phyloP scores from a whole-genome alignment of 1,140 invertebrate genomes.

The Drosophila elegans region DNA sequence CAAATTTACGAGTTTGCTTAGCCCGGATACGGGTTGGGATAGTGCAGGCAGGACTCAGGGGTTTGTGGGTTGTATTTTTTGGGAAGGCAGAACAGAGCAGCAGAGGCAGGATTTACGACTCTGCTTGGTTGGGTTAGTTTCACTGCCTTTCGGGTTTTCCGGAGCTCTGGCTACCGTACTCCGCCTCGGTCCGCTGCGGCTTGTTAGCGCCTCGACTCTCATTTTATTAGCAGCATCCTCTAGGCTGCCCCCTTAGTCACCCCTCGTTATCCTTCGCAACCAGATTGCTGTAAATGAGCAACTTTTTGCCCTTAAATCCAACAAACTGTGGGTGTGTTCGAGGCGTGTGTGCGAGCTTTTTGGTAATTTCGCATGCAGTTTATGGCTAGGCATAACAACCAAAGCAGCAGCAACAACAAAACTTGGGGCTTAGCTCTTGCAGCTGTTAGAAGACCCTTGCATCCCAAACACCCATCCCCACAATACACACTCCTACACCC shows the following conservation, averaged over 20 bases:
- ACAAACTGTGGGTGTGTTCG: conserved; percentile 13
- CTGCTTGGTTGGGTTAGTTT: conserved; percentile 55
- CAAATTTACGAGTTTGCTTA: conserved; percentile 78
- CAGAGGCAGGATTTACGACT: conserved; percentile 67
- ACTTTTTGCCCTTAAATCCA: conserved; percentile 56
- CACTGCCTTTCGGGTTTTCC: conserved; percentile 33
- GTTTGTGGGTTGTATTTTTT: conserved; percentile 24
- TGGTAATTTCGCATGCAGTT: conserved; percentile 79
- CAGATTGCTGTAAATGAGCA: conserved; percentile 68
- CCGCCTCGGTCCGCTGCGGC: conserved; percentile 35
- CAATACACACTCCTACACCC: neutral
- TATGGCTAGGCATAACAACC: conserved; percentile 67
- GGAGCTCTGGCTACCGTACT: conserved; percentile 5
- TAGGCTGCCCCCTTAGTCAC: neutral
- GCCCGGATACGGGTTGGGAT: conserved; percentile 36
- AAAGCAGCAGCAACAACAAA: conserved; percentile 33
- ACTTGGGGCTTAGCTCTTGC: conserved; percentile 36
- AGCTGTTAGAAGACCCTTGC: conserved; percentile 56
- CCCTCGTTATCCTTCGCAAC: conserved; percentile 23
- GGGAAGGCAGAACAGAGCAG: conserved; percentile 34
- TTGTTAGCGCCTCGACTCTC: conserved; percentile 72
- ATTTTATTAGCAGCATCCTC: conserved; percentile 69
- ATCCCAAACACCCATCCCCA: neutral
- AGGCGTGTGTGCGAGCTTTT: conserved; percentile 52
- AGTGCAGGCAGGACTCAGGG: neutral